These are phyloP conservation scores for Cordilura impudica DNA, from an alignment of 2,888 invertebrate genomes.

Conservation along the genomic window DNA sequence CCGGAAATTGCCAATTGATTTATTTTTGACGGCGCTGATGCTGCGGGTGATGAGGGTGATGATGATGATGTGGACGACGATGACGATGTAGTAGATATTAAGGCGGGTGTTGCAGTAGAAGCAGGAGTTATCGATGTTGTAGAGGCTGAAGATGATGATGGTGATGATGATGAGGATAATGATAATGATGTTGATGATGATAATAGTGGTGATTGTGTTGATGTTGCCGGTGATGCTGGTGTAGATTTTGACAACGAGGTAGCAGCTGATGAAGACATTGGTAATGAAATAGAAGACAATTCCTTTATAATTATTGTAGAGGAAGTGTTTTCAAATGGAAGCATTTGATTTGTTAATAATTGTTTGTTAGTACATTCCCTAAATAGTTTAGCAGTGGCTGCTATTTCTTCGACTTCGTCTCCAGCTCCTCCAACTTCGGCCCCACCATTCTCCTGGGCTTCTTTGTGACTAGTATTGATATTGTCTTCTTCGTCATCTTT, in stretches of 20 bases:
- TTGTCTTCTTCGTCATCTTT: conserved; percentile 4
- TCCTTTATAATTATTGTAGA: conserved; percentile 35
- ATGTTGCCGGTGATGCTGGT: conserved; percentile 51
- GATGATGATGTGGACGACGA: conserved; percentile 2
- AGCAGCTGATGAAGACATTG: conserved; percentile 55
- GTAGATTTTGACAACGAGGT: conserved; percentile 60
- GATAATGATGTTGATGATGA: conserved; percentile 64
- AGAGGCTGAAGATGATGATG: conserved; percentile 48
- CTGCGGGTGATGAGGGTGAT: conserved; percentile 50
- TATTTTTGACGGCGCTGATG: conserved; percentile 62
- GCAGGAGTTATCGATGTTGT: conserved; percentile 32
- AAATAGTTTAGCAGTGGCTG: conserved; percentile 35
- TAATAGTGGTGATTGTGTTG: conserved; percentile 67
- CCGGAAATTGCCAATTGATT: conserved; percentile 49
- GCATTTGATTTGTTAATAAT: conserved; percentile 57
- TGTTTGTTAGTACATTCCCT: conserved; percentile 53
- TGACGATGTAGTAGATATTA: conserved; percentile 61
- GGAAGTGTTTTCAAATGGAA: conserved; percentile 59
- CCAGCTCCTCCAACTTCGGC: conserved; percentile 3
- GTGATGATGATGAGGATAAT: conserved; percentile 35
- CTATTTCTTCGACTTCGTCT: not conserved
- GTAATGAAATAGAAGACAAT: conserved; percentile 54
- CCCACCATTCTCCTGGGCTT: not conserved
- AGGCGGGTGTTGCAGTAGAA: conserved; percentile 1
- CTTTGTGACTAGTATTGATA: not conserved